These are phyloP conservation scores for Drosophila dunni DNA, from an alignment of 1,140 invertebrate species.

Conservation along the genomic window DNA sequence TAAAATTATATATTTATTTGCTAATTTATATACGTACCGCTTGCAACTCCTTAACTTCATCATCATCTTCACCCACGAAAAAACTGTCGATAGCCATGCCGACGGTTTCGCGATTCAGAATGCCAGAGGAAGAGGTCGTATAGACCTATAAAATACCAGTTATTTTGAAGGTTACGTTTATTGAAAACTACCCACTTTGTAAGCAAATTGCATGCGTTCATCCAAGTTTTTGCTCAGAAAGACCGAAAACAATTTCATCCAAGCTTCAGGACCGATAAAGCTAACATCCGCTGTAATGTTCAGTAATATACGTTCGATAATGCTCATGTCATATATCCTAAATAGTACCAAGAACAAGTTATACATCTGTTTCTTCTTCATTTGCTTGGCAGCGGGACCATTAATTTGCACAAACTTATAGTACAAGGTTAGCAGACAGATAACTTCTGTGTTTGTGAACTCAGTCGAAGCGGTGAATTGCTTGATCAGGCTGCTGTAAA, in stretches of 20 bases:
- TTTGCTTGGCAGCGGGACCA: constrained; percentile 55
- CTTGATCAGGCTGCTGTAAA: constrained; percentile 60
- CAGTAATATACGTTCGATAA: constrained; percentile 73
- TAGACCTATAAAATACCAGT: constrained; percentile 57
- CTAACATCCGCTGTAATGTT: constrained; percentile 68
- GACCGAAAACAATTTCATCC: constrained; percentile 73
- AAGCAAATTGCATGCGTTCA: constrained; percentile 65
- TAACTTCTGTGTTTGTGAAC: constrained; percentile 64
- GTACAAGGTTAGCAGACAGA: constrained; percentile 72
- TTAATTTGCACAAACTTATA: constrained; percentile 76
- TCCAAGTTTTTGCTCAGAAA: constrained; percentile 61
- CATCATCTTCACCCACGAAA: constrained; percentile 74
- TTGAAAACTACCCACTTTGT: constrained; percentile 39
- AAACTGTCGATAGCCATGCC: constrained; percentile 70
- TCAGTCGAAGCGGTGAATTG: constrained; percentile 43
- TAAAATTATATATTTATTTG: neutral
- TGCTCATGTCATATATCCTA: constrained; percentile 64
- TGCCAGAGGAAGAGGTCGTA: constrained; percentile 46
- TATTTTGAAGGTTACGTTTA: neutral
- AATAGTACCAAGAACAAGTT: constrained; percentile 73
- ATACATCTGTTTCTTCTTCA: constrained; percentile 74
- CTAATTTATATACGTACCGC: constrained; percentile 46
- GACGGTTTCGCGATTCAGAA: constrained; percentile 70
- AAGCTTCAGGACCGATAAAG: constrained; percentile 62
- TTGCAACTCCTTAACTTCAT: constrained; percentile 73